These are phyloP conservation scores for Hipparchia semele DNA, from an alignment of 2,888 invertebrate species.

Conservation along the genomic window DNA sequence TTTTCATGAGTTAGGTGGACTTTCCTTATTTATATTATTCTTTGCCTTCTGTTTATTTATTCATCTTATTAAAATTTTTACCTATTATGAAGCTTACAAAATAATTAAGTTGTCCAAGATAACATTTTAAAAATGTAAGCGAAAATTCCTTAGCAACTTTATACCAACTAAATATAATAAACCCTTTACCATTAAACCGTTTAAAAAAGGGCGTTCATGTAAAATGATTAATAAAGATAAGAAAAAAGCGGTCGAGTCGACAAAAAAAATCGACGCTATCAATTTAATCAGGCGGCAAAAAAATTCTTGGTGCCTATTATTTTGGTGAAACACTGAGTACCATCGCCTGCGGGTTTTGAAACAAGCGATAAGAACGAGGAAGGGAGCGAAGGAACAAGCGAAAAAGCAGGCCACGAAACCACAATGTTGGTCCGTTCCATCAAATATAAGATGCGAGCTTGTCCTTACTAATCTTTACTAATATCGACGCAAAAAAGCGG, in stretches of 20 bases:
- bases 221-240: slow-evolving; percentile 50
- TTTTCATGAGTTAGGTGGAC: background rate
- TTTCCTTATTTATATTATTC: background rate
- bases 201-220: slow-evolving; percentile 40
- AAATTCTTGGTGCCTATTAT: slow-evolving; percentile 49
- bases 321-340: slow-evolving; percentile 47
- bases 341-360: slow-evolving; percentile 26
- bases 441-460: too few relatives aligned
- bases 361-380: background rate
- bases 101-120: background rate
- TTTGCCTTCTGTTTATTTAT: background rate
- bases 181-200: slow-evolving; percentile 27
- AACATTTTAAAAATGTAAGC: background rate
- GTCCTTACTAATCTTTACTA: too few relatives aligned
- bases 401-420: background rate
- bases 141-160: slow-evolving; percentile 25
- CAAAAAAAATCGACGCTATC: slow-evolving; percentile 48
- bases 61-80: background rate
- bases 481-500: too few relatives aligned
- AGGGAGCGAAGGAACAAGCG: too few relatives aligned
- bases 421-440: too few relatives aligned
- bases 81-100: background rate
- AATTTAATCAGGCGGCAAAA: slow-evolving; percentile 54
- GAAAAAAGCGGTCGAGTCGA: slow-evolving; percentile 44
- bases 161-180: slow-evolving; percentile 24